Percentiles rank a stretch among this genome's conserved stretches.
Evolutionary conservation across 1,140 invertebrate genomes (phyloP).

Genomic region (Macrocentrus cingulum): DNA sequence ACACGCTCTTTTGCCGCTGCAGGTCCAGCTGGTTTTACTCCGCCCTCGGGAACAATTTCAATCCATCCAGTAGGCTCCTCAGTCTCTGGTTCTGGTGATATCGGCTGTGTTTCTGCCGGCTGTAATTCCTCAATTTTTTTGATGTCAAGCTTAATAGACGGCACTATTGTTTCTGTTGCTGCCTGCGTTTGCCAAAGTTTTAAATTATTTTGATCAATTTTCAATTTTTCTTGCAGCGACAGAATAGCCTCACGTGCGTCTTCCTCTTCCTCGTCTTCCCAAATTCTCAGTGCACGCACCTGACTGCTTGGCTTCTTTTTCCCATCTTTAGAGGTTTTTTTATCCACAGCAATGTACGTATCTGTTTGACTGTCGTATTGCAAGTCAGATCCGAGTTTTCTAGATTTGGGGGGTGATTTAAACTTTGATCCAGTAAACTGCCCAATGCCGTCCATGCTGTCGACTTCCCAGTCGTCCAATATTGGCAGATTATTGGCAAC

Average conservation of each 20-base stretch:
- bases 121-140: conserved; percentile 12
- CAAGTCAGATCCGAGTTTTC: conserved; percentile 46
- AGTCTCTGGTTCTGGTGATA: conserved; percentile 13
- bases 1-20: conserved; percentile 11
- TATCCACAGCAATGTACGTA: conserved; percentile 51
- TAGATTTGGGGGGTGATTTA: conserved; percentile 6
- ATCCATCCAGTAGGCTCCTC: conserved; percentile 2
- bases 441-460: conserved; percentile 47
- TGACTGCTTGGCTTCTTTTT: conserved; percentile 41
- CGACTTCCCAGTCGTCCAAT: conserved; percentile 55
- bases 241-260: conserved; percentile 48
- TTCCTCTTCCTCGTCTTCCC: conserved; percentile 56
- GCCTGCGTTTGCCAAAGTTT: conserved; percentile 39
- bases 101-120: neutral
- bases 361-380: conserved; percentile 52
- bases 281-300: conserved; percentile 47
- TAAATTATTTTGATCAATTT: conserved; percentile 20
- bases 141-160: neutral
- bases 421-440: conserved; percentile 24
- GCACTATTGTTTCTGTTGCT: conserved; percentile 19
- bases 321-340: conserved; percentile 40
- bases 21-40: conserved; percentile 13
- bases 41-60: conserved; percentile 10
- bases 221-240: conserved; percentile 35
- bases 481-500: conserved; percentile 39